Evolutionary conservation across 2,797 vertebrate species (phyloP), one percentile per base, ranked within the genome.

Genomic region (Eospalax fontanierii): DNA sequence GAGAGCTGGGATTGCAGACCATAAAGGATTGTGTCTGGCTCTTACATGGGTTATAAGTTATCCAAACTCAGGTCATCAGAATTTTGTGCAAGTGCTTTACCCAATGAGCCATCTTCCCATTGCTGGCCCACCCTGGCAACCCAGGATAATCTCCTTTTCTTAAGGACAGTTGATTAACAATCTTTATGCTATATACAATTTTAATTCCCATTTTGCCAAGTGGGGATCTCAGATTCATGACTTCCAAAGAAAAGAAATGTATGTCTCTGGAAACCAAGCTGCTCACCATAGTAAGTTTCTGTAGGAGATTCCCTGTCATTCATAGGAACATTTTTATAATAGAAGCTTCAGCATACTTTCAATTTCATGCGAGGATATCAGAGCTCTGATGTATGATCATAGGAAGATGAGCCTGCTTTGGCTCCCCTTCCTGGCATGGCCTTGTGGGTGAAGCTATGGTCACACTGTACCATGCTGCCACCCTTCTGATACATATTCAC

Each of bases 371-470:
- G 86, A 73, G 28, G 30, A 75, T 54, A 59, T 85, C 94, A 87
- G 78, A 26, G 43, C 70, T 90, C 83, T 14, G 33, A 22, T 46
- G 68, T 19, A 86, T 54, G 85, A 83, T 66, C 66, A 74, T 43
- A 75, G 83, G 38, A 79, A 88, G 79, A 92, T 0, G 1, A 90
- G 57, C 46, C 87, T 18, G 18, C 38, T 73, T 73, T 87, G 91
- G 82, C 19, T 89, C 57, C 28, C 95, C 30, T 68, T 94, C 22
- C 61, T 92, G 76, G 91, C 80, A 12, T 18, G 75, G 33, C n/a
- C 38, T 0, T 5, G 54, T 33, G 50, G n/a, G 14, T 74, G 30
- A 35, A 93, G 71, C 66, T 89, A 38, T 0, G 1, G 89, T 46
- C 94, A 54, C 26, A 85, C 73, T 6, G 9, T 87, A 71, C 43